Conservation (phyloP, 1,140 invertebrate species). For the Dreissena polymorpha region DNA sequence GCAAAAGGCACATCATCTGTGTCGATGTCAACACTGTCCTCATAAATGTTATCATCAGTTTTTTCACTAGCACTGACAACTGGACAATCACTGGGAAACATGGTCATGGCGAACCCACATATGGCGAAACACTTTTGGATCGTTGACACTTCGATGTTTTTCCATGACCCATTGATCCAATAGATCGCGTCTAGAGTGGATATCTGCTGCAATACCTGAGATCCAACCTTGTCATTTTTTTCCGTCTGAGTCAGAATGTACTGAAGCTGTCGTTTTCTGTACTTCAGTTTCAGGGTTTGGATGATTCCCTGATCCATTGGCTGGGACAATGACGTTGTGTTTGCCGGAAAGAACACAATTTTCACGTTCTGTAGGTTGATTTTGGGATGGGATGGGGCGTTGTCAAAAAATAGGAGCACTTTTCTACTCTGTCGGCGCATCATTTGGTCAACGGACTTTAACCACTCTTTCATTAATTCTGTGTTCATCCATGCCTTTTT, state of each 20-base stretch:
- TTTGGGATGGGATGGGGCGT: conserved; percentile 53
- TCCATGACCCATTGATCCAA: conserved; percentile 20
- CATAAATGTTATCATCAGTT: conserved; percentile 10
- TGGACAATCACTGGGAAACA: conserved; percentile 50
- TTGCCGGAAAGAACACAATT: too few species aligned
- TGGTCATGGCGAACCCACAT: conserved; percentile 65
- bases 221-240: background rate
- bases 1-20: too few species aligned
- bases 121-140: conserved; percentile 19
- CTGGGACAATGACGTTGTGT: too few species aligned
- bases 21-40: background rate
- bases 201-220: background rate
- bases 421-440: conserved; percentile 54
- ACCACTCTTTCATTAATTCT: conserved; percentile 35
- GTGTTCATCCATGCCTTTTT: conserved; percentile 60
- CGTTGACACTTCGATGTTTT: background rate
- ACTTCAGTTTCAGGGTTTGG: background rate
- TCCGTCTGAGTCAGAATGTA: background rate
- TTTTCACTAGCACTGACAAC: too few species aligned
- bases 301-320: too few species aligned
- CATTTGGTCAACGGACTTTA: conserved; percentile 26
- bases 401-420: conserved; percentile 59
- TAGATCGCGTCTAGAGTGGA: conserved; percentile 22
- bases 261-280: background rate
- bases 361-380: too few species aligned